These are phyloP conservation scores for Xiphydria camelus DNA, from an alignment of 2,888 invertebrate genomes.

Conservation along the genomic window DNA sequence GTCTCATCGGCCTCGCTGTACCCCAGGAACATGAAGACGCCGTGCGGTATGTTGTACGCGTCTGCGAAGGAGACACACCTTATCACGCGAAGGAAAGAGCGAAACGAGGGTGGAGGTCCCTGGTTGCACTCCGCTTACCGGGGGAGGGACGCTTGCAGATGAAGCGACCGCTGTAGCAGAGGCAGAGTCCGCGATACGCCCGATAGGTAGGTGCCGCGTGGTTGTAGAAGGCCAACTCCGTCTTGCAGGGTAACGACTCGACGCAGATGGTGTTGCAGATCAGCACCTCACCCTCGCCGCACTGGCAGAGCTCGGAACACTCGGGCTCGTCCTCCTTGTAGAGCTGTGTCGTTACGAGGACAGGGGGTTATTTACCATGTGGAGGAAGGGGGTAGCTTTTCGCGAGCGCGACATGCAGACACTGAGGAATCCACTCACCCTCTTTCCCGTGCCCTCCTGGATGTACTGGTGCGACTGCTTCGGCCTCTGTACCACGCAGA, in stretches of 20 bases:
- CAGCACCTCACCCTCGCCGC: conserved; percentile 75
- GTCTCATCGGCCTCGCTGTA: conserved; percentile 90
- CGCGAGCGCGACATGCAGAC: no score
- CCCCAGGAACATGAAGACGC: conserved; percentile 85
- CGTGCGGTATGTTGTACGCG: conserved; percentile 78
- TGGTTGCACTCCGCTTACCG: conserved; percentile 56
- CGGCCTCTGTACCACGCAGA: conserved; percentile 82
- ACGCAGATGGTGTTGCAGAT: conserved; percentile 89
- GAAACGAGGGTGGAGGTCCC: no score
- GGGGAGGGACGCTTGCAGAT: conserved; percentile 87
- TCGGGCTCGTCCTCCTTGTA: conserved; percentile 85
- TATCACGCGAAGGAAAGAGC: no score
- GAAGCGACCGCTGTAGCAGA: conserved; percentile 89
- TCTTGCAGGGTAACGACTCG: conserved; percentile 83
- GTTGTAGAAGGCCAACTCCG: conserved; percentile 85
- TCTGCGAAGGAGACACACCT: no score
- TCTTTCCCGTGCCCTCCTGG: conserved; percentile 80
- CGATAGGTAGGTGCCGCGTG: conserved; percentile 90
- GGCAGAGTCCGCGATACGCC: conserved; percentile 84
- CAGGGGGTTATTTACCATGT: no score
- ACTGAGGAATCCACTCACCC: conserved; percentile 66
- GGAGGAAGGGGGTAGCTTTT: no score
- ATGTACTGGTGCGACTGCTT: conserved; percentile 83
- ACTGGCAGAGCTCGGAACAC: conserved; percentile 88
- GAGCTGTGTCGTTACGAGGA: no score